Base-by-base conservation (phyloP, 1,140 invertebrate genomes). In the Glomeris maerens region DNA sequence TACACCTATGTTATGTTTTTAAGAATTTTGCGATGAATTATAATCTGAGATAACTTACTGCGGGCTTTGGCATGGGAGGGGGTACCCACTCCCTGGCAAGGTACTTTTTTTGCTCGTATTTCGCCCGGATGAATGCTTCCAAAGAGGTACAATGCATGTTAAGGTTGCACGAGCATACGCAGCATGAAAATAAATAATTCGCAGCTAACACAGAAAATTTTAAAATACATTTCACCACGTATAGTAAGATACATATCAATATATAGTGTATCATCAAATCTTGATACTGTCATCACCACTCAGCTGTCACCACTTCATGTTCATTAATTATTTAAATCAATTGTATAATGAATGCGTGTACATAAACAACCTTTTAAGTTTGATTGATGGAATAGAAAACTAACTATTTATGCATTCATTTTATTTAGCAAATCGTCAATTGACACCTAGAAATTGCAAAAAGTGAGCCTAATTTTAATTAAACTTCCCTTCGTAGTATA, bases 41-140 rank as follows among this genome's bases (percentile, higher is more conserved):
- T n/a, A 17, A 17, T 36, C 7, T 5, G 26, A 21, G 2, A 52
- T 50, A 2, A 54, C 52, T 36, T 51, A 52, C 61, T 22, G 60
- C 57, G 48, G 58, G 57, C 71, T 89, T 84, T 17, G 84, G 83
- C 48, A 83, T 74, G 39, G 82, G 72, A 23, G 84, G 84, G 47
- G 81, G 84, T 29, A 95, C 84, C 90, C 90, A 98, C 71, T 97
- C 92, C 58, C 84, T 79, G 22, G 92, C 93, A 60, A 97, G 88
- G 66, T 96, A 98, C 63, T 95, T 96, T 70, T 95, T 97, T 59
- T 91, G 83, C 66, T 98, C 94, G 70, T 98, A 98, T 72, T 98
- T 98, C 36, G 89, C 86, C 46, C 93, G 74, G 55, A 98, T 92
- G 67, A 98, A 98, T 42, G 79, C 79, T 67, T 98, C 93, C 26